Evolutionary conservation across 1,140 invertebrate genomes (phyloP).

Genomic region (Tetramorium parvispinum): DNA sequence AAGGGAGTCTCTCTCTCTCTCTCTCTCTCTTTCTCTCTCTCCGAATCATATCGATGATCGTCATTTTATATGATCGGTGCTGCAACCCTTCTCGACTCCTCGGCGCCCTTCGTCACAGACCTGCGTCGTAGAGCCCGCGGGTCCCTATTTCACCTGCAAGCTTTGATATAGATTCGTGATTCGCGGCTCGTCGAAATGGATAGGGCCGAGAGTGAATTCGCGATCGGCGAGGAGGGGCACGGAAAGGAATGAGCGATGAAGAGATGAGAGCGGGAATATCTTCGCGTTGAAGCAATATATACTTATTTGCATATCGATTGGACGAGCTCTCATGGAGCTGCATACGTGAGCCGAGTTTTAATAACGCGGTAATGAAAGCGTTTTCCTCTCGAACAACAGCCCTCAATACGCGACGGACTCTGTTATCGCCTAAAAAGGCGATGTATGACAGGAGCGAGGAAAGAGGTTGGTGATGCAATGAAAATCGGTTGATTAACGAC

Average conservation of each 20-base stretch:
- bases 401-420: conserved; percentile 9
- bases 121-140: neutral
- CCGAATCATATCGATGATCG: conserved; percentile 56
- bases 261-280: conserved; percentile 3
- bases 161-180: conserved; percentile 43
- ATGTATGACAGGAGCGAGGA: neutral
- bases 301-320: conserved; percentile 57
- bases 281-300: conserved; percentile 17
- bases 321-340: conserved; percentile 32
- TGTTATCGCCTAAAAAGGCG: conserved; percentile 25
- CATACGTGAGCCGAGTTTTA: conserved; percentile 29
- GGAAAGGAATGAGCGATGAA: neutral
- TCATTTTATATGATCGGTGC: conserved; percentile 49
- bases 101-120: neutral
- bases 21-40: neutral
- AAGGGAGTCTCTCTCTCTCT: conserved; percentile 23
- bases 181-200: conserved; percentile 52
- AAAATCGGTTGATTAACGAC: conserved; percentile 46
- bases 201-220: conserved; percentile 25
- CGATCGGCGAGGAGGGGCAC: neutral
- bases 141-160: conserved; percentile 53
- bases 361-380: conserved; percentile 50
- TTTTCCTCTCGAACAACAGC: conserved; percentile 30
- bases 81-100: neutral
- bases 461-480: conserved; percentile 26